Percentiles rank a stretch among this genome's conserved stretches.
Conservation (phyloP, 2,113 vertebrate species). For the Taxidea taxus region DNA sequence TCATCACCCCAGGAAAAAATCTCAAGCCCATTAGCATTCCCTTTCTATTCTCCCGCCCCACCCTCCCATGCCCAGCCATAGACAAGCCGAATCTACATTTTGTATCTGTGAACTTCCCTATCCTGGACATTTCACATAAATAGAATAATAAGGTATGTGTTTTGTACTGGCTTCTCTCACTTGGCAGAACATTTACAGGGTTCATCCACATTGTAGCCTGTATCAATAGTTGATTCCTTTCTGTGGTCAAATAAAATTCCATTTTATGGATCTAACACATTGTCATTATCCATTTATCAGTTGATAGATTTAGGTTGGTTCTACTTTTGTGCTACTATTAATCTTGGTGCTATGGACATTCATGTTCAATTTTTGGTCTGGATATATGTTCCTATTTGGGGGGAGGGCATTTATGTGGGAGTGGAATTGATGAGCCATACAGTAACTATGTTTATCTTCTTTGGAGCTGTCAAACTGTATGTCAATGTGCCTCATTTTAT, state of each 20-base stretch:
- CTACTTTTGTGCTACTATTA: background rate
- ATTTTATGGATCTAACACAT: background rate
- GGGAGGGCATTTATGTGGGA: background rate
- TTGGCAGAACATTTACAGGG: background rate
- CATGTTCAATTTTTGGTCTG: background rate
- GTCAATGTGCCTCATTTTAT: background rate
- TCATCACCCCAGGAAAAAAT: background rate
- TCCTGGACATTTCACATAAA: background rate
- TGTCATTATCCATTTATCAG: background rate
- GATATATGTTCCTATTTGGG: background rate
- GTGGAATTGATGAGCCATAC: rapidly evolving
- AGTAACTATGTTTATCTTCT: background rate
- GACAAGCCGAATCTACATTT: background rate
- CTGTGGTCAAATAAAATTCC: background rate
- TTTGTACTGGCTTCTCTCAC: background rate
- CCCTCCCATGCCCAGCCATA: background rate
- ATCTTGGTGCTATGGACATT: background rate
- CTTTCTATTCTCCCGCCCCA: rapidly evolving
- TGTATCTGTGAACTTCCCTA: background rate
- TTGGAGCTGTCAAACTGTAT: background rate
- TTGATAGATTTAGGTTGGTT: background rate
- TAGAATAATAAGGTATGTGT: background rate
- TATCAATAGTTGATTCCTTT: background rate
- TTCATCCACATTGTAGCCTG: background rate
- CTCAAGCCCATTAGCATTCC: background rate